Base-by-base conservation (phyloP, 2,888 invertebrate species). In the Trypoxylon attenuatum region DNA sequence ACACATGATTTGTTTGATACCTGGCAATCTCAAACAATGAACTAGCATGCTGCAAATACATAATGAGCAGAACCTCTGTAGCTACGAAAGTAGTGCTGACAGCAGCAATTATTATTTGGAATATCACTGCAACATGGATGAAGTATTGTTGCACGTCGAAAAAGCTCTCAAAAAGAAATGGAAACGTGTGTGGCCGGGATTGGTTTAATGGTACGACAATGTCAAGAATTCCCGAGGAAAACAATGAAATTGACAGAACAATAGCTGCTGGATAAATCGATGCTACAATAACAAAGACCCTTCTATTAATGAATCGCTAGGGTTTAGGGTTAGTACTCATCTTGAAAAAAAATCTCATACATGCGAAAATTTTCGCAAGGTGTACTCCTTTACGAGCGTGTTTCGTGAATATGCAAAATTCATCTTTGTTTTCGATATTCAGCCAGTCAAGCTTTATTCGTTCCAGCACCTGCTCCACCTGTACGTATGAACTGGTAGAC, bases 141-240 rank as follows among this genome's bases (percentile, higher is more conserved):
- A 25, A 46, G 15, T 59, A 41, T 2, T 46, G 27, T 6, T 46
- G n/a, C 3, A 41, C 10, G n/a, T 59, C 59, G 5, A 46, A 1
- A 2, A 59, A 27, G 18, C 41, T 46, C 5, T 59, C 41, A 16
- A 45, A 13, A 2, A 1, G 0, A 5, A 53, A 1, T n/a, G 16
- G 39, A 27, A 25, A 2, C 2, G 15, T 13, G 10, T 47, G 13
- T 4, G 4, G 1, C 3, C 52, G 45, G 10, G 59, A 41, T 16
- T 52, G 23, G 27, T 59, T 59, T 8, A 27, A 22, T 1, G 59
- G 53, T 3, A 27, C 1, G 13, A 58, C 6, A 2, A 58, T 38
- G 15, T 45, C 23, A n/a, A 15, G 4, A 15, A 45, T 10, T 6
- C 16, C 6, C 10, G n/a, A 6, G 1, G 10, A 8, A 5, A 38